phyloP scores from a whole-genome alignment of 2,113 vertebrate species.

The Eurystomus gularis region DNA sequence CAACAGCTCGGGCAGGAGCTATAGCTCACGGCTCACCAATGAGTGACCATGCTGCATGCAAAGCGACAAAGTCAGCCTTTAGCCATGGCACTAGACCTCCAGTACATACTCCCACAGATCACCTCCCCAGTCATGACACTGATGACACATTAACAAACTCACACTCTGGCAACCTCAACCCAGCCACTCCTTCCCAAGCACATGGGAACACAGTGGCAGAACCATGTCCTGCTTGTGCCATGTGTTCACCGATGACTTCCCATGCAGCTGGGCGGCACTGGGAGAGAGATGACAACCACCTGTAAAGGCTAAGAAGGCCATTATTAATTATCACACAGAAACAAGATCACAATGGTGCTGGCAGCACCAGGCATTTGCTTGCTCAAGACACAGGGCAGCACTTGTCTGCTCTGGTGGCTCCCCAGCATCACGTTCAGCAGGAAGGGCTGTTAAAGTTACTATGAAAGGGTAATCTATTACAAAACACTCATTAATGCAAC shows the following conservation, averaged over 20 bases:
- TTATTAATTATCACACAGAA: background rate
- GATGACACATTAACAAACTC: background rate
- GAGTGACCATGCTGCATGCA: background rate
- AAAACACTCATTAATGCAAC: constrained; percentile 19
- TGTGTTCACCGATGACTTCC: background rate
- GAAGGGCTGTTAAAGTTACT: background rate
- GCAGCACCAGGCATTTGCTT: background rate
- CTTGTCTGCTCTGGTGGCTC: background rate
- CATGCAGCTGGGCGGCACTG: background rate
- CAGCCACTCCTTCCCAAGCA: background rate
- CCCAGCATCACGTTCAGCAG: background rate
- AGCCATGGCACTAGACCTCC: background rate
- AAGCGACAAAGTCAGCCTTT: background rate
- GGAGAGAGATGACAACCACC: background rate
- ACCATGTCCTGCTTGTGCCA: background rate
- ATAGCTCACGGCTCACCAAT: background rate
- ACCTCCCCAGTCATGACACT: background rate
- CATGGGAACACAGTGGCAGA: rapidly evolving
- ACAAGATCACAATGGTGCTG: background rate
- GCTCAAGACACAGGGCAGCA: background rate
- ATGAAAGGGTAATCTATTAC: constrained; percentile 38
- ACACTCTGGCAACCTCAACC: background rate
- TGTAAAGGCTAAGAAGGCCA: background rate
- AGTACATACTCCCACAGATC: background rate
- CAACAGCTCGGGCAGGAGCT: background rate